Base-by-base conservation (phyloP, 2,888 invertebrate species). In the Oscheius sp. region DNA sequence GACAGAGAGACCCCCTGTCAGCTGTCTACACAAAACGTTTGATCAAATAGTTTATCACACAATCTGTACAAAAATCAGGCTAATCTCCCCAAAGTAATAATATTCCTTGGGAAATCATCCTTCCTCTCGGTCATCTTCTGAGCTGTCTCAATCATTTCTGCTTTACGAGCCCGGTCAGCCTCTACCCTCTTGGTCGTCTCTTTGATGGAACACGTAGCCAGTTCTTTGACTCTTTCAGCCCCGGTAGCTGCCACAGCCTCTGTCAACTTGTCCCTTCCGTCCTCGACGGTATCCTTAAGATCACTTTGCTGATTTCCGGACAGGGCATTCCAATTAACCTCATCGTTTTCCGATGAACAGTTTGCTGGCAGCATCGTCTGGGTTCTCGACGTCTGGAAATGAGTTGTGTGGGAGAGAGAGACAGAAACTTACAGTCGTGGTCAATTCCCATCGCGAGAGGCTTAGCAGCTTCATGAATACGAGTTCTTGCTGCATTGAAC, bases 311-410 rank as follows among this genome's bases (percentile, higher is more conserved):
- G 42, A 42, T 42, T 42, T 21, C 57, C 57, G 21, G 57, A 57
- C 32, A 57, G 32, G 29, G 57, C 57, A 57, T 57, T 57, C 57
- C 57, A 57, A 29, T 57, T 57, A 21, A 57, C 33, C 57, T 57
- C 57, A 29, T 57, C 57, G 29, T 57, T 57, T 57, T 57, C 57
- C 57, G 33, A 57, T 57, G 29, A 57, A 57, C 10, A 57, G 57
- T 29, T 57, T 57, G 33, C 57, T 57, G 57, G 57, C 57, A 57
- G 57, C 57, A 7, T 57, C 57, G 57, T 57, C 57, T 2, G 57
- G 57, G 7, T 57, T 57, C 29, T 57, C 57, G 29, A 57, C 57
- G 57, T 57, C 57, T 57, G 57, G 29, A 57, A 57, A 57, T 29
- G 53, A 11, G 53, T 21, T 4, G 53, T 53, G n/a, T 53, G 29